These are phyloP conservation scores for Thera obeliscata DNA, from an alignment of 2,888 invertebrate species.

Conservation along the genomic window DNA sequence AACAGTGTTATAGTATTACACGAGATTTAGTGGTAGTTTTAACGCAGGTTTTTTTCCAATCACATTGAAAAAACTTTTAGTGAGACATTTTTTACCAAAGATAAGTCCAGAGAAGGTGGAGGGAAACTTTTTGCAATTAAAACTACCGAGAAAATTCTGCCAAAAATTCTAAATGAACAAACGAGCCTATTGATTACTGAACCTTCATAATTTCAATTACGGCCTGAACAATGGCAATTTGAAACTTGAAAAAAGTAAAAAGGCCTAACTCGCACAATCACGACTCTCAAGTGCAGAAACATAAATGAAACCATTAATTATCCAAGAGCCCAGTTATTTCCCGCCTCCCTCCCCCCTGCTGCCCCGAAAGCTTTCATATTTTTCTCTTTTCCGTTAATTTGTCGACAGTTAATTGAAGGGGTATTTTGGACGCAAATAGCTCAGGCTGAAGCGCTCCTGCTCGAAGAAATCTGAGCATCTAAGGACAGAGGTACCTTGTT, in stretches of 20 bases:
- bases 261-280: conserved; percentile 78
- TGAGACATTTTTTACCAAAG: too few relatives aligned
- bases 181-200: conserved; percentile 53
- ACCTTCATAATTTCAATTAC: conserved; percentile 70
- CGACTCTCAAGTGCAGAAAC: conserved; percentile 81
- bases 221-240: conserved; percentile 76
- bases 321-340: conserved; percentile 79
- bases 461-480: conserved; percentile 26
- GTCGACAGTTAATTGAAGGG: conserved; percentile 76
- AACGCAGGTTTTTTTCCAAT: too few relatives aligned
- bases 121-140: conserved; percentile 25
- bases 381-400: conserved; percentile 73
- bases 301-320: conserved; percentile 84
- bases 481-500: background rate
- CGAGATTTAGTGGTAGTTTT: too few relatives aligned
- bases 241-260: conserved; percentile 70
- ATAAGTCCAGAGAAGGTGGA: background rate
- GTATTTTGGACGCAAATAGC: conserved; percentile 69
- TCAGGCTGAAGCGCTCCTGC: conserved; percentile 58
- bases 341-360: conserved; percentile 53
- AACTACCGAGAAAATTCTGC: conserved; percentile 28
- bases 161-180: conserved; percentile 31
- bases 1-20: too few relatives aligned
- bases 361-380: conserved; percentile 62
- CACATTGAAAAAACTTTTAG: too few relatives aligned